phyloP scores from a whole-genome alignment of 2,797 vertebrate species.

The Falco naumanni region DNA sequence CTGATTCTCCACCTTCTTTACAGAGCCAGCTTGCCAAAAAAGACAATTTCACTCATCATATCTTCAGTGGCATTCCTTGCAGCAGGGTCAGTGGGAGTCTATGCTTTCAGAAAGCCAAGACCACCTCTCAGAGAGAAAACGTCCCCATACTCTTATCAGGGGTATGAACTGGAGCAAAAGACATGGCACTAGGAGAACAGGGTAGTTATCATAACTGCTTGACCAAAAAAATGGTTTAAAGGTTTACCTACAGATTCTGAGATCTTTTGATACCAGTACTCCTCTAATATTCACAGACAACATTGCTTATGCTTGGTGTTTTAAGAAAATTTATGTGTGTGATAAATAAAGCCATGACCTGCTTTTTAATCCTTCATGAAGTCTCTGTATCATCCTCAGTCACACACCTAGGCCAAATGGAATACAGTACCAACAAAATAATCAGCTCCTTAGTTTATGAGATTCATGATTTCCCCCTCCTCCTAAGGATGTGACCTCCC shows the following conservation, averaged over 20 bases:
- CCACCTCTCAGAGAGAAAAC: background rate
- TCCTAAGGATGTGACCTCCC: background rate
- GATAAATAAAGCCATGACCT: background rate
- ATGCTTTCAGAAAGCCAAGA: background rate
- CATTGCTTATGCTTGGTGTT: background rate
- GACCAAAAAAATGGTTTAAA: background rate
- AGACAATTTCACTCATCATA: background rate
- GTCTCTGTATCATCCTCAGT: background rate
- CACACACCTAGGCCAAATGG: background rate
- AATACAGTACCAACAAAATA: background rate
- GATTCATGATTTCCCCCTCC: background rate
- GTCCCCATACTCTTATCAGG: background rate
- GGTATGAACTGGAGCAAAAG: background rate
- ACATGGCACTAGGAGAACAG: background rate
- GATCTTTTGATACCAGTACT: background rate
- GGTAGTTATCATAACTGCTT: background rate
- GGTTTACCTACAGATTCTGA: background rate
- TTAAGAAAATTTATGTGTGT: background rate
- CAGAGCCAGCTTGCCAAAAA: background rate
- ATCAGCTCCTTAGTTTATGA: background rate
- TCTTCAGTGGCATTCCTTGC: background rate
- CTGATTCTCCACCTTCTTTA: background rate
- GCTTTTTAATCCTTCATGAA: background rate
- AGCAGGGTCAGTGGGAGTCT: background rate
- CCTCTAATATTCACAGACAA: background rate